A percentile compares a stretch with the other conserved stretches of the same genome.
These are phyloP conservation scores for Leptodirus hochenwartii DNA, from an alignment of 2,888 invertebrate species.

Conservation along the genomic window DNA sequence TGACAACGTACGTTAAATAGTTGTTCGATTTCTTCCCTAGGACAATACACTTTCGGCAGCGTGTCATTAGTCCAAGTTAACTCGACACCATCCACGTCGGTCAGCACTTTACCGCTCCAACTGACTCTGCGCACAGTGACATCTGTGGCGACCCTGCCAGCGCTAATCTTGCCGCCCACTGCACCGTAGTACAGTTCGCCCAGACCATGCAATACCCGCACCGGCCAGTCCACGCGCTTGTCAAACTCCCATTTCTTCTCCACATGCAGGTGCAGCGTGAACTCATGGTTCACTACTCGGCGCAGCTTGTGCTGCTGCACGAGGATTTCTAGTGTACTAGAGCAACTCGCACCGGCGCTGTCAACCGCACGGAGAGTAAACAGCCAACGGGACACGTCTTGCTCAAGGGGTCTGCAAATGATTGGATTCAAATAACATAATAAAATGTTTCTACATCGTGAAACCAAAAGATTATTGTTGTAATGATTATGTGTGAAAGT, in stretches of 20 bases:
- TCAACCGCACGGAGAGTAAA: conserved; percentile 69
- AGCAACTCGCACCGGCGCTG: conserved; percentile 50
- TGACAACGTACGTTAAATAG: conserved; percentile 41
- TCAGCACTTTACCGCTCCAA: conserved; percentile 30
- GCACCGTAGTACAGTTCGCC: conserved; percentile 36
- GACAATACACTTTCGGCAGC: conserved; percentile 59
- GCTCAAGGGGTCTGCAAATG: conserved; percentile 51
- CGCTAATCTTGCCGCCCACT: too few relatives aligned
- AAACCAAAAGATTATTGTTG: too few relatives aligned
- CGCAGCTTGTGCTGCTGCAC: conserved; percentile 68
- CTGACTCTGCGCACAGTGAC: conserved; percentile 53
- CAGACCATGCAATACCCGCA: conserved; percentile 43
- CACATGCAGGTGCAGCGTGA: conserved; percentile 48
- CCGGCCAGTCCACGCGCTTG: conserved; percentile 61
- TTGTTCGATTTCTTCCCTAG: conserved; percentile 50
- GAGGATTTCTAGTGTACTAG: conserved; percentile 55
- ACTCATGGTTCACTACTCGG: conserved; percentile 67
- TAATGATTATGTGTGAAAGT: too few relatives aligned
- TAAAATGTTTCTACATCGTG: too few relatives aligned
- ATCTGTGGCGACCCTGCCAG: conserved; percentile 38
- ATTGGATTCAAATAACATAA: conserved; percentile 5
- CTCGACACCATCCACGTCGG: conserved; percentile 43
- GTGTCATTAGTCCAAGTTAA: conserved; percentile 80
- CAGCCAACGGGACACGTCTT: conserved; percentile 64
- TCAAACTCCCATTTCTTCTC: conserved; percentile 39